phyloP scores from a whole-genome alignment of 1,140 invertebrate species.

The Triops longicaudatus region DNA sequence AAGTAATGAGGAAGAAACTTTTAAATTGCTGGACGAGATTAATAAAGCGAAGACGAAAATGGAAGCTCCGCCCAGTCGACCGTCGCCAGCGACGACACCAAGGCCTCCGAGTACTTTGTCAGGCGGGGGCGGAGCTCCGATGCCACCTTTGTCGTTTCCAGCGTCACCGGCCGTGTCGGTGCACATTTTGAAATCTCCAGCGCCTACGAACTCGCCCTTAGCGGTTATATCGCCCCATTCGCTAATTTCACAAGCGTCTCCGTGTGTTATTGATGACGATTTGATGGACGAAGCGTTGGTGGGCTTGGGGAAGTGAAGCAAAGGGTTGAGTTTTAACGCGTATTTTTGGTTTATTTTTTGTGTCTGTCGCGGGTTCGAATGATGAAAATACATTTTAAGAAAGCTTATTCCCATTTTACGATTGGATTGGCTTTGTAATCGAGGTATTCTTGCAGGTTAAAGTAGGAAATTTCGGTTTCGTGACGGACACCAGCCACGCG shows the following conservation, averaged over 20 bases:
- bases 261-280: conserved; percentile 76
- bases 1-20: not conserved
- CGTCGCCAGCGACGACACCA: conserved; percentile 20
- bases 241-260: conserved; percentile 48
- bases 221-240: conserved; percentile 61
- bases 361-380: too few relatives aligned
- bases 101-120: conserved; percentile 29
- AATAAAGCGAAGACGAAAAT: conserved; percentile 30
- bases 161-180: conserved; percentile 60
- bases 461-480: conserved; percentile 40
- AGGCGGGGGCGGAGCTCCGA: conserved; percentile 18
- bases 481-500: conserved; percentile 34
- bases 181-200: conserved; percentile 68
- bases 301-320: conserved; percentile 52
- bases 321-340: not conserved
- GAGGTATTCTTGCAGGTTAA: conserved; percentile 37
- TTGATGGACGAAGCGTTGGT: conserved; percentile 79
- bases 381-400: not conserved
- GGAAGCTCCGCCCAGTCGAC: conserved; percentile 16
- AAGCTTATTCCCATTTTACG: conserved; percentile 20
- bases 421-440: conserved; percentile 27
- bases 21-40: conserved; percentile 13
- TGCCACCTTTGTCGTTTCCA: conserved; percentile 39
- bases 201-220: conserved; percentile 48
- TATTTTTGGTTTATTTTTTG: too few relatives aligned